Conservation (phyloP, 2,888 invertebrate species). For the Micropterix aruncella region DNA sequence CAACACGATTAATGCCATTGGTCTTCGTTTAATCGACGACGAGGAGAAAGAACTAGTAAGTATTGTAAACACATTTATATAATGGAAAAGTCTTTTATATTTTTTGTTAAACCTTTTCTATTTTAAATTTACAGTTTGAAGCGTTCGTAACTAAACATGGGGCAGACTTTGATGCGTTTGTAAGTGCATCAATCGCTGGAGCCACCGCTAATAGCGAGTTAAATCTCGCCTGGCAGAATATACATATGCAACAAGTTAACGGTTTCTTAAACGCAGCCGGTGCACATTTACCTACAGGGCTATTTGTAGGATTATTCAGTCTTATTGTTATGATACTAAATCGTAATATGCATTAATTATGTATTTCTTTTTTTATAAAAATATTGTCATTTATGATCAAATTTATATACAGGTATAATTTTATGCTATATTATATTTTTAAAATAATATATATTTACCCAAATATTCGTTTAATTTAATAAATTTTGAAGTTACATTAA, state of each 20-base stretch:
- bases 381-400: no score
- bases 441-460: no score
- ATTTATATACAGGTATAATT: no score
- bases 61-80: neutral
- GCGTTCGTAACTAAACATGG: conserved; percentile 18
- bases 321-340: no score
- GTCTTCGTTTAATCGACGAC: conserved; percentile 22
- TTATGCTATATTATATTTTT: no score
- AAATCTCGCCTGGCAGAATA: conserved; percentile 24
- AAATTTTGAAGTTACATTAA: no score
- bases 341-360: no score
- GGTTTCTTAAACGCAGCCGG: conserved; percentile 22
- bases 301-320: no score
- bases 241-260: conserved; percentile 19
- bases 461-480: no score
- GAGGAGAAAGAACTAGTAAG: conserved; percentile 23
- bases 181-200: conserved; percentile 21
- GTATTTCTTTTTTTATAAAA: no score
- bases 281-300: no score
- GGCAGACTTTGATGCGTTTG: conserved; percentile 24
- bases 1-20: conserved; percentile 29
- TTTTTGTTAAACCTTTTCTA: neutral
- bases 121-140: conserved; percentile 18
- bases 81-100: neutral
- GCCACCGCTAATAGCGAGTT: conserved; percentile 28